phyloP scores from a whole-genome alignment of 1,140 invertebrate species.

The Pseudomyrmex flavicornis region DNA sequence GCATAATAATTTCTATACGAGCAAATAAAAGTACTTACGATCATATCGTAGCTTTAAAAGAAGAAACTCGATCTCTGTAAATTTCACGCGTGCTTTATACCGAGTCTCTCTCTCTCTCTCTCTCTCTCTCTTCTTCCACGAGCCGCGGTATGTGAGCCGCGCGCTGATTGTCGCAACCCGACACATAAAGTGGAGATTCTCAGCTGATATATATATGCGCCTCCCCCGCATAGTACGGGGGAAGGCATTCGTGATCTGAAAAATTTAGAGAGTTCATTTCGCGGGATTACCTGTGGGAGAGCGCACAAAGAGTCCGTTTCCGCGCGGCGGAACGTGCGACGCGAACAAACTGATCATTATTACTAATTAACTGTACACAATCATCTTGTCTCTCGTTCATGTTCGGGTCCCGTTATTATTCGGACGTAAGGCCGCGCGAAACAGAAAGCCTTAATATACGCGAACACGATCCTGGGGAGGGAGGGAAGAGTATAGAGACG shows the following conservation, averaged over 20 bases:
- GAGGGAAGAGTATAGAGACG: no score
- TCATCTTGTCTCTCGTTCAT: not conserved
- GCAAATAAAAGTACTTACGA: no score
- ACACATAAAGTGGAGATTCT: constrained; percentile 27
- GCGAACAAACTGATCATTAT: constrained; percentile 43
- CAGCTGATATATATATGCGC: not conserved
- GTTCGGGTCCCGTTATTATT: constrained; percentile 2
- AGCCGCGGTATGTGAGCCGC: not conserved
- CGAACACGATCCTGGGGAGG: not conserved
- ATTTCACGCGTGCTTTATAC: constrained; percentile 3
- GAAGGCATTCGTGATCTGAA: not conserved
- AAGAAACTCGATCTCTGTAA: not conserved
- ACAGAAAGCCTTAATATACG: constrained; percentile 17
- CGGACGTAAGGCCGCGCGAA: constrained; percentile 15
- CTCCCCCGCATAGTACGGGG: not conserved
- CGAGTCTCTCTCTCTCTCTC: not conserved
- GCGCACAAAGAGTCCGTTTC: not conserved
- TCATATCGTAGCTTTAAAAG: no score
- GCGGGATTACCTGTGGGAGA: not conserved
- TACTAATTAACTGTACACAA: constrained; percentile 42
- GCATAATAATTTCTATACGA: no score
- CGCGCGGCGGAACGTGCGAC: not conserved
- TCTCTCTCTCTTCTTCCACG: no score
- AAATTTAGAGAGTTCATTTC: constrained; percentile 6
- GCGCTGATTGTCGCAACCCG: constrained; percentile 9